phyloP scores from a whole-genome alignment of 2,797 vertebrate species.

The Podarcis lilfordi region DNA sequence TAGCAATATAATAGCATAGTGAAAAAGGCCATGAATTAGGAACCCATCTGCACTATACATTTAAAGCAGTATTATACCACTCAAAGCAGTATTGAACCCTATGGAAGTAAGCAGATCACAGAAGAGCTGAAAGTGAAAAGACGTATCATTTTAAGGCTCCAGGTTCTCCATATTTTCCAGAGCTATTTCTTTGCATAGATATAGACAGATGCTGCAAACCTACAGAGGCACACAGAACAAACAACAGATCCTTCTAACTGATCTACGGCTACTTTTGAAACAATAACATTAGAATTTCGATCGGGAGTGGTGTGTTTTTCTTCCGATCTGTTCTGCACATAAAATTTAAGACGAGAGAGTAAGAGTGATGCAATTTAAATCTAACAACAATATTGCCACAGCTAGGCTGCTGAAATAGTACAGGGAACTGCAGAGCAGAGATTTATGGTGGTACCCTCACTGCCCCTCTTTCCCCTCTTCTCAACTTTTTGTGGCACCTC shows the following conservation, averaged over 20 bases:
- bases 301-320: not conserved
- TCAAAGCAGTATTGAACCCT: no score
- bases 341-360: not conserved
- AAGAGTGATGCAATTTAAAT: not conserved
- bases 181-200: not conserved
- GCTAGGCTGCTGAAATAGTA: not conserved
- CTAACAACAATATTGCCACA: not conserved
- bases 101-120: no score
- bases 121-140: no score
- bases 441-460: not conserved
- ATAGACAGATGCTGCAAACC: not conserved
- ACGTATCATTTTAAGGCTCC: no score
- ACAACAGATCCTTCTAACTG: not conserved
- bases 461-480: no score
- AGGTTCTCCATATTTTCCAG: no score
- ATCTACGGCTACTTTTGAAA: not conserved
- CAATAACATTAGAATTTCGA: not conserved
- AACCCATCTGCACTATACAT: no score
- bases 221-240: not conserved
- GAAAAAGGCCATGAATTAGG: no score
- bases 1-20: no score
- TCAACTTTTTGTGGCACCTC: constrained; percentile 8
- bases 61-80: no score
- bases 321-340: not conserved
- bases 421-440: not conserved